Conservation (phyloP, 2,888 invertebrate species). For the Geotrupes spiniger region DNA sequence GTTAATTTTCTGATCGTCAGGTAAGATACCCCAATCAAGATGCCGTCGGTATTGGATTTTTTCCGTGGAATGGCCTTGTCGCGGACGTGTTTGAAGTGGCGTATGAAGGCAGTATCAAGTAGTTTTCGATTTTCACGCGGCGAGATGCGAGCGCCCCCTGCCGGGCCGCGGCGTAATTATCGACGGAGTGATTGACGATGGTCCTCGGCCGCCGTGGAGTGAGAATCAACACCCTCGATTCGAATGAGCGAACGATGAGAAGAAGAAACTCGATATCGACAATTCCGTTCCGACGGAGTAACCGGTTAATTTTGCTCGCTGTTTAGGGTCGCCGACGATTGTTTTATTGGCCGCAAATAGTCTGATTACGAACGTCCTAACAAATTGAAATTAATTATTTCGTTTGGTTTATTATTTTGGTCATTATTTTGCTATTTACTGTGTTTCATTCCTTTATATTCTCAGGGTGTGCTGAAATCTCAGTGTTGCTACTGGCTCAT, state of each 20-base stretch:
- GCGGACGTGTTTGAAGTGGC: slow-evolving; percentile 33
- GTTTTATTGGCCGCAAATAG: no score
- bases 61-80: slow-evolving; percentile 29
- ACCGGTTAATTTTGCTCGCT: not conserved
- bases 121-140: slow-evolving; percentile 41
- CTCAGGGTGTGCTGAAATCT: no score
- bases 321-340: no score
- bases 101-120: slow-evolving; percentile 29
- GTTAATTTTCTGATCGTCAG: slow-evolving; percentile 25
- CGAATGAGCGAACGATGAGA: slow-evolving; percentile 21
- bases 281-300: not conserved
- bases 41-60: slow-evolving; percentile 19
- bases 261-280: slow-evolving; percentile 9
- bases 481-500: no score
- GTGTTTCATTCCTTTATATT: no score
- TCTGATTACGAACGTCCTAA: no score
- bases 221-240: slow-evolving; percentile 32
- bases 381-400: no score
- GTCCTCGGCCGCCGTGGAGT: slow-evolving; percentile 29
- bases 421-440: no score
- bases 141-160: slow-evolving; percentile 34
- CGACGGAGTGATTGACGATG: slow-evolving; percentile 42
- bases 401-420: no score
- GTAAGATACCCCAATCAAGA: slow-evolving; percentile 26
- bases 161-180: slow-evolving; percentile 37